These are phyloP conservation scores for Bufotes viridis DNA, from an alignment of 2,797 vertebrate species.

Conservation along the genomic window DNA sequence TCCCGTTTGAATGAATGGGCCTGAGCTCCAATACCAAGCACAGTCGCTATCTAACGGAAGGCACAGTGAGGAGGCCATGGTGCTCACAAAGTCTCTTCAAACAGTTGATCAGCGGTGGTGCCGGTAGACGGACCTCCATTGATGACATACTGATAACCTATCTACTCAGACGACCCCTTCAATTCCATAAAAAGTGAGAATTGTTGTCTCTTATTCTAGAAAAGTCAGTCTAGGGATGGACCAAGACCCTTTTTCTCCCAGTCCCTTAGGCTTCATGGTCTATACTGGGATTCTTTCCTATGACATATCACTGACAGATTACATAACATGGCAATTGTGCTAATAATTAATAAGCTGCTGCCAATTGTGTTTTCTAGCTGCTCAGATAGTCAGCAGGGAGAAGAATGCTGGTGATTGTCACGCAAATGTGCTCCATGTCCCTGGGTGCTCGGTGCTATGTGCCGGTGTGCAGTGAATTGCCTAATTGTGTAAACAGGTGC, in stretches of 20 bases:
- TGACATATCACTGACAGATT: not conserved
- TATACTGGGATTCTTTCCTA: not conserved
- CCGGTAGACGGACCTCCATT: too few species aligned
- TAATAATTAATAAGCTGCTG: not conserved
- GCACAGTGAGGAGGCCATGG: too few species aligned
- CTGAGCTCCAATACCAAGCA: too few species aligned
- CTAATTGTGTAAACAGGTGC: slow-evolving; percentile 58
- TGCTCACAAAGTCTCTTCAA: too few species aligned
- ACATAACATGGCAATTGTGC: not conserved
- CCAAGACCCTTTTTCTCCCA: not conserved
- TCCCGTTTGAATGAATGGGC: too few species aligned
- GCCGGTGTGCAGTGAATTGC: slow-evolving; percentile 24
- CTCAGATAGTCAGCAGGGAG: slow-evolving; percentile 1
- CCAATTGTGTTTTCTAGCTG: slow-evolving; percentile 5
- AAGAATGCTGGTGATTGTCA: slow-evolving; percentile 31
- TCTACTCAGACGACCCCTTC: too few species aligned
- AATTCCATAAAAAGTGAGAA: not conserved
- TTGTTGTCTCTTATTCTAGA: not conserved
- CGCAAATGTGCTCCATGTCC: slow-evolving; percentile 10
- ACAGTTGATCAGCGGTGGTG: too few species aligned
- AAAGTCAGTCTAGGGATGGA: not conserved
- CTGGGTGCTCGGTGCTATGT: slow-evolving; percentile 24
- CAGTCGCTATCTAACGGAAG: too few species aligned
- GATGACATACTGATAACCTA: too few species aligned
- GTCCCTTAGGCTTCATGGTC: not conserved